A percentile compares a stretch with the other conserved stretches of the same genome.
Evolutionary conservation across 2,113 vertebrate genomes (phyloP).

Genomic region (Aramus guarauna): DNA sequence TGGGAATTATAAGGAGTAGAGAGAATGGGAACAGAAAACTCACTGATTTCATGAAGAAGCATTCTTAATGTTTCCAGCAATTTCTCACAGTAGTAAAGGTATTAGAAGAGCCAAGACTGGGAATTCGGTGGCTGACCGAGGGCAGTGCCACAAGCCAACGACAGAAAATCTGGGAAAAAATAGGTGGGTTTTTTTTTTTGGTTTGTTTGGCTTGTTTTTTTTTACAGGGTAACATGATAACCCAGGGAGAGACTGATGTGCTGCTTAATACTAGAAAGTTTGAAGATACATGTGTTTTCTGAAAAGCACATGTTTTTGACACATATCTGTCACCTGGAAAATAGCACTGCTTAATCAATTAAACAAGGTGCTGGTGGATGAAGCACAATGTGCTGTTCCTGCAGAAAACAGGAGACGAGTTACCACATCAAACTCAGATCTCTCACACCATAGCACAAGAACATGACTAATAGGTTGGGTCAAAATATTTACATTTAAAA

Average conservation of each 20-base stretch:
- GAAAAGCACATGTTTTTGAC: neutral
- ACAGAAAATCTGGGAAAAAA: neutral
- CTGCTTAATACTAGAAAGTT: neutral
- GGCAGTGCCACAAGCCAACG: neutral
- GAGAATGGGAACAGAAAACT: neutral
- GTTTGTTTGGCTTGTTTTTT: too few relatives aligned
- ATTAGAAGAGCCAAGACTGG: neutral
- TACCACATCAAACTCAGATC: neutral
- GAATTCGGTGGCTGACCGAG: neutral
- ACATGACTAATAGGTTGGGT: conserved; percentile 16
- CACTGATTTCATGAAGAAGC: neutral
- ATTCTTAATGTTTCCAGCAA: neutral
- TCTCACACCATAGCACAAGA: neutral
- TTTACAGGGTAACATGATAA: neutral
- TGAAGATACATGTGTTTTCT: neutral
- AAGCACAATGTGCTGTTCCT: neutral
- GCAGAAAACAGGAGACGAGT: neutral
- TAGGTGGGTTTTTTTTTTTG: too few relatives aligned
- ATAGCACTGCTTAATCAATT: neutral
- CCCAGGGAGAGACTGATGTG: neutral
- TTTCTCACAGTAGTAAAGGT: neutral
- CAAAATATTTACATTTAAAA: conserved; percentile 54
- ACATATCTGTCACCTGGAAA: neutral
- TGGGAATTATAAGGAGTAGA: neutral
- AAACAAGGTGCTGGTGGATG: neutral